Percentiles rank a stretch among this genome's conserved stretches.
Evolutionary conservation across 1,140 invertebrate genomes (phyloP).

Genomic region (Portunus trituberculatus): DNA sequence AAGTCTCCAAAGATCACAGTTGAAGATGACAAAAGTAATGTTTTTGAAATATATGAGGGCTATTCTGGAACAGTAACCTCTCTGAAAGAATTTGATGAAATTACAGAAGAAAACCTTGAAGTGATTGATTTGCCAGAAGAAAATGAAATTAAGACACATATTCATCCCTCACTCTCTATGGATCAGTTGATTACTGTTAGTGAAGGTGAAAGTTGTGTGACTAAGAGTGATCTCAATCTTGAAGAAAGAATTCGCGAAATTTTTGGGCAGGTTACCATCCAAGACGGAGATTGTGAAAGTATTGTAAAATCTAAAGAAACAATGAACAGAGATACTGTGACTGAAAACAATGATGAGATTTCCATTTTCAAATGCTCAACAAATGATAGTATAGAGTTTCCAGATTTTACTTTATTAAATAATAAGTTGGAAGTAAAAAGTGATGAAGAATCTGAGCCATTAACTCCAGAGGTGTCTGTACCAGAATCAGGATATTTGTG

Average conservation of each 20-base stretch:
- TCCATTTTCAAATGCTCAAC: not conserved
- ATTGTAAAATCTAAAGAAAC: not conserved
- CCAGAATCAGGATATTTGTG: constrained; percentile 44
- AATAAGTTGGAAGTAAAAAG: not conserved
- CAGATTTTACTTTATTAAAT: not conserved
- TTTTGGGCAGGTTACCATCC: not conserved
- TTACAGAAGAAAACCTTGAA: not conserved
- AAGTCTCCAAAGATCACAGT: constrained; percentile 67
- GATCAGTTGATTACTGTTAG: not conserved
- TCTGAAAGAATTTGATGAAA: not conserved
- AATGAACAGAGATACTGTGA: constrained; percentile 9
- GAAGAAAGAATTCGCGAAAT: not conserved
- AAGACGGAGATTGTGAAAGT: not conserved
- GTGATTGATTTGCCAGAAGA: no score
- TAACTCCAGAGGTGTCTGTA: not conserved
- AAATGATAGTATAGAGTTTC: not conserved
- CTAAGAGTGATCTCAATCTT: not conserved
- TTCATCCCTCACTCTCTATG: not conserved
- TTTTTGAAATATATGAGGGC: constrained; percentile 66
- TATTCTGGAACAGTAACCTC: not conserved
- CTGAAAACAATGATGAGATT: not conserved
- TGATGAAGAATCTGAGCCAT: constrained; percentile 7
- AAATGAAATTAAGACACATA: not conserved
- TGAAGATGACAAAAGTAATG: constrained; percentile 71
- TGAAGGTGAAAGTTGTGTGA: not conserved